phyloP scores from a whole-genome alignment of 2,113 vertebrate species.

The Takifugu bimaculatus region DNA sequence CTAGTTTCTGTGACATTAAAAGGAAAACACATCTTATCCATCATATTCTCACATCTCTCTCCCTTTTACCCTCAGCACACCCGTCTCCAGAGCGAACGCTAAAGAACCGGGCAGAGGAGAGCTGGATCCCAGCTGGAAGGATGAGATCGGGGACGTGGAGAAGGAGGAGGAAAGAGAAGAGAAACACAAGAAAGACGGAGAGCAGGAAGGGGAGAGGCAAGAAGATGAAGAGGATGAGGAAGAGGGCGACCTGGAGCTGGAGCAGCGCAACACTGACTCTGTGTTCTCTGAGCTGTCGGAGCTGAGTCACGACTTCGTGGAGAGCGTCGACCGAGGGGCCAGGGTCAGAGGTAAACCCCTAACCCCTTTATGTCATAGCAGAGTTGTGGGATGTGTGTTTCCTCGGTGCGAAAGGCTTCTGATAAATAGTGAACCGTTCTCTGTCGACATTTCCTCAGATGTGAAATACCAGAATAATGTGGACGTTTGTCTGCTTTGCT shows the following conservation, averaged over 20 bases:
- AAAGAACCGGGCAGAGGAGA: slow-evolving; percentile 9
- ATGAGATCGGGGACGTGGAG: slow-evolving; percentile 35
- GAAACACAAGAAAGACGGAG: slow-evolving; percentile 7
- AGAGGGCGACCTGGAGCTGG: slow-evolving; percentile 70
- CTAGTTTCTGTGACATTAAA: not conserved
- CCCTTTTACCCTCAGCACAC: slow-evolving; percentile 36
- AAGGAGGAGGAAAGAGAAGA: slow-evolving; percentile 12
- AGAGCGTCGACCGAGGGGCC: slow-evolving; percentile 76
- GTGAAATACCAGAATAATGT: slow-evolving; percentile 1
- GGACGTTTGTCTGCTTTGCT: not conserved
- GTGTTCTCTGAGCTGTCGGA: slow-evolving; percentile 77
- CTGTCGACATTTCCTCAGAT: not conserved
- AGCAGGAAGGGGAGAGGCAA: slow-evolving; percentile 6
- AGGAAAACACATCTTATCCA: not conserved
- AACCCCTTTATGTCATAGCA: no score
- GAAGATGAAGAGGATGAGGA: slow-evolving; percentile 47
- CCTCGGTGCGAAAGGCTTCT: no score
- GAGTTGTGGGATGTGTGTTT: no score
- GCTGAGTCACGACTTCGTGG: slow-evolving; percentile 74
- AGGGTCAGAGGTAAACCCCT: slow-evolving; percentile 65
- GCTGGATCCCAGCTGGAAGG: slow-evolving; percentile 37
- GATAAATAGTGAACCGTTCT: not conserved
- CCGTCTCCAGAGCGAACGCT: slow-evolving; percentile 14
- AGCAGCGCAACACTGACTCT: slow-evolving; percentile 76
- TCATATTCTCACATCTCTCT: not conserved